These are phyloP conservation scores for Nephrotoma appendiculata DNA, from an alignment of 2,888 invertebrate species.

Conservation along the genomic window DNA sequence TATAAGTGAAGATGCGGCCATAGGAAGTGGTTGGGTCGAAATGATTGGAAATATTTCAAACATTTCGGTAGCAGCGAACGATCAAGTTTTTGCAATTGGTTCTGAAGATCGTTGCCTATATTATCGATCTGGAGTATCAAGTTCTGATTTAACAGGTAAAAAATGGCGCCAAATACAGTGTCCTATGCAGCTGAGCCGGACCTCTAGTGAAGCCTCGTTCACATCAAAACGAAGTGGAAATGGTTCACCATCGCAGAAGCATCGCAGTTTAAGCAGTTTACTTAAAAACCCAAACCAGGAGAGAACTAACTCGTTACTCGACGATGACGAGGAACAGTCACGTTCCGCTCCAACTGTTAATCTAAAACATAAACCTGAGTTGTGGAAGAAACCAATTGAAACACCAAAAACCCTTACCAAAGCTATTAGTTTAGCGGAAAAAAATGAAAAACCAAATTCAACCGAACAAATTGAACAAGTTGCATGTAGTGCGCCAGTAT, in stretches of 20 bases:
- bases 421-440: conserved; percentile 28
- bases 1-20: conserved; percentile 57
- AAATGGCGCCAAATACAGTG: conserved; percentile 72
- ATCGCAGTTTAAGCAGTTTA: conserved; percentile 51
- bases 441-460: conserved; percentile 19
- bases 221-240: conserved; percentile 35
- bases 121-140: conserved; percentile 60
- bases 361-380: conserved; percentile 38
- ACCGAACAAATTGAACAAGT: conserved; percentile 21
- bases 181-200: conserved; percentile 67
- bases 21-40: conserved; percentile 77
- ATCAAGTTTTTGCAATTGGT: conserved; percentile 81
- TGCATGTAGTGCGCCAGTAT: conserved; percentile 26
- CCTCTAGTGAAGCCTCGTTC: conserved; percentile 65
- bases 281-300: conserved; percentile 31
- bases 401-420: conserved; percentile 23
- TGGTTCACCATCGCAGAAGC: conserved; percentile 42
- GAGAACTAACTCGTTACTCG: conserved; percentile 28
- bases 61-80: conserved; percentile 73
- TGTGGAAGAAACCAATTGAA: conserved; percentile 25
- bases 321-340: conserved; percentile 46
- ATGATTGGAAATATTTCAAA: conserved; percentile 74
- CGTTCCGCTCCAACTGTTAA: conserved; percentile 60
- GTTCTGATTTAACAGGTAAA: conserved; percentile 68
- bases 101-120: conserved; percentile 68